Base-by-base conservation (phyloP, 1,140 invertebrate species). In the Stegodyphus mimosarum region DNA sequence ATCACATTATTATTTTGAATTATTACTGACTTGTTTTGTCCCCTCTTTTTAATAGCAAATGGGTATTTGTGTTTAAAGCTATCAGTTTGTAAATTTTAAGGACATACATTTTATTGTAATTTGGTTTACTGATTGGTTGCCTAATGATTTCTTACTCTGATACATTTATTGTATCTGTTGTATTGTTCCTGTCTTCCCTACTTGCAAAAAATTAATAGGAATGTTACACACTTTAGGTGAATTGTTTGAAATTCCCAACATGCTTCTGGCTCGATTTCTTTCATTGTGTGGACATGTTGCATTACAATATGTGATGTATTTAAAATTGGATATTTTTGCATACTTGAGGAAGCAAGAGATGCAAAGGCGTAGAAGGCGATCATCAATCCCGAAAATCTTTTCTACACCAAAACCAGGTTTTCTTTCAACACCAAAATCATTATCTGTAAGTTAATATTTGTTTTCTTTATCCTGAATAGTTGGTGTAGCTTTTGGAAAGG, bases 281-380 rank as follows among this genome's bases (percentile, higher is more conserved):
- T 66, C 81, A 6, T 74, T 84, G 6, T 84, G 81, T 84, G 81
- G 81, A 49, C 50, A 76, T 55, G 50, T 84, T 52, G 81, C 81
- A 60, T 49, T 84, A 11, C 81, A 84, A 13, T 84, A 84, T 18
- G 10, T 60, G 52, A 75, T 66, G 51, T 84, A 84, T 11, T 50
- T 84, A 4, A 84, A 84, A 84, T 50, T 84, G 13, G 73, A 84
- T 60, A 60, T 69, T 50, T 84, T 84, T 75, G 81, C 72, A 6
- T 9, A 18, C 6, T 60, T 84, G 6, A 66, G 81, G 18, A 48
- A 73, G 50, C 15, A 84, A 60, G 81, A 84, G 53, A 48, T 76
- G 4, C 6, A 11, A 0, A 84, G 73, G 69, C 72, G 76, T 50
- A 72, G 76, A 6, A 72, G 81, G 50, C 53, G 72, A 55, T 84